These are phyloP conservation scores for Aleiodes testaceus DNA, from an alignment of 2,888 invertebrate species.

Conservation along the genomic window DNA sequence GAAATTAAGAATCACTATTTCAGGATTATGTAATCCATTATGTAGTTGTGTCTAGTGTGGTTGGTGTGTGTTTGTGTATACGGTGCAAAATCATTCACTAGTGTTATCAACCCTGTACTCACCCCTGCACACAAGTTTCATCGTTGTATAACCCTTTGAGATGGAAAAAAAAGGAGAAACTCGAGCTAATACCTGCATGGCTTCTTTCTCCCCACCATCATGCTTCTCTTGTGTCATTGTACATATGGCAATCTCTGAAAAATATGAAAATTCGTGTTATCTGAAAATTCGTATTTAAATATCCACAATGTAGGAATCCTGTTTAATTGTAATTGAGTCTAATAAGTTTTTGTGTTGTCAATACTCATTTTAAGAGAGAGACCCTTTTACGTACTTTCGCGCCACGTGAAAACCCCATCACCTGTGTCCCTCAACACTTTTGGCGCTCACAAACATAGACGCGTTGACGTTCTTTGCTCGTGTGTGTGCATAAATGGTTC, in stretches of 20 bases:
- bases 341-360: constrained; percentile 24
- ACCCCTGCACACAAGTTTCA: constrained; percentile 27
- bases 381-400: constrained; percentile 53
- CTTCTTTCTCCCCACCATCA: constrained; percentile 35
- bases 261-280: too few relatives aligned
- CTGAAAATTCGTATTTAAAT: too few relatives aligned
- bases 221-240: constrained; percentile 15
- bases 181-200: constrained; percentile 49
- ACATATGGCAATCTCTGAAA: too few relatives aligned
- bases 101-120: constrained; percentile 18
- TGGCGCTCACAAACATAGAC: constrained; percentile 70
- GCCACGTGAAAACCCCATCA: constrained; percentile 52
- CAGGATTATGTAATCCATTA: constrained; percentile 28
- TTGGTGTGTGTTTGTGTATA: constrained; percentile 59
- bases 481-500: constrained; percentile 32
- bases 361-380: constrained; percentile 39
- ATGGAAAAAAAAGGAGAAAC: constrained; percentile 23
- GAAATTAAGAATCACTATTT: neutral
- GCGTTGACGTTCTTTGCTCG: constrained; percentile 51
- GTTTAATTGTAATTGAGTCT: neutral
- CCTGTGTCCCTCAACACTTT: constrained; percentile 55
- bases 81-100: constrained; percentile 67
- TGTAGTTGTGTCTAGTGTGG: constrained; percentile 30
- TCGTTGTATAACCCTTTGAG: constrained; percentile 7
- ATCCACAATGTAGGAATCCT: neutral